Conservation (phyloP, 2,797 vertebrate species). For the Carapus acus region DNA sequence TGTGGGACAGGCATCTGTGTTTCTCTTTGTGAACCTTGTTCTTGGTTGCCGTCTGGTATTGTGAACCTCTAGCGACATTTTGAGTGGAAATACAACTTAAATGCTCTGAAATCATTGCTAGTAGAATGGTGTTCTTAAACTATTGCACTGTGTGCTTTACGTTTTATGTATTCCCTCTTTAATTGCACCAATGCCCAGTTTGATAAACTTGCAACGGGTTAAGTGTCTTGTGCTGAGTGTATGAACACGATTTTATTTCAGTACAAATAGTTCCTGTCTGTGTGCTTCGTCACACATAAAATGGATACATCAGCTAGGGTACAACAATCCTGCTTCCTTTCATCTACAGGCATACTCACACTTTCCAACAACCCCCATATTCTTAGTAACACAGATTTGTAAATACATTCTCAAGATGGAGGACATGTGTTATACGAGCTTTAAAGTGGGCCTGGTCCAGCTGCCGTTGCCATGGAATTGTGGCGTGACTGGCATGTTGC, state of each 20-base stretch:
- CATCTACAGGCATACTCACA: slow-evolving; percentile 32
- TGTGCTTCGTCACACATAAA: slow-evolving; percentile 30
- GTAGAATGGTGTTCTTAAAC: too few relatives aligned
- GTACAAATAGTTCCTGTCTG: not conserved
- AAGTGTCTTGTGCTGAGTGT: too few relatives aligned
- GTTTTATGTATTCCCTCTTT: too few relatives aligned
- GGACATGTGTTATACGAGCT: slow-evolving; percentile 28
- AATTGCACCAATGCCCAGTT: too few relatives aligned
- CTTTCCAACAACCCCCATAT: slow-evolving; percentile 6
- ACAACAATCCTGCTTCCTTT: slow-evolving; percentile 45
- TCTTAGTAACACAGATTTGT: slow-evolving; percentile 23
- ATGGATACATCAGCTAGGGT: slow-evolving; percentile 30
- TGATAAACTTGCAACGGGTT: too few relatives aligned
- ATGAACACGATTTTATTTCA: too few relatives aligned
- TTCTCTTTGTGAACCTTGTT: slow-evolving; percentile 37
- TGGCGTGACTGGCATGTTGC: slow-evolving; percentile 48
- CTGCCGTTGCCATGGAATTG: slow-evolving; percentile 55
- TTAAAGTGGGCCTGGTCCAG: slow-evolving; percentile 44
- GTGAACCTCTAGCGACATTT: too few relatives aligned
- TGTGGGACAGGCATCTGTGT: not conserved
- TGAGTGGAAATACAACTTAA: too few relatives aligned
- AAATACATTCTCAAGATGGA: slow-evolving; percentile 37
- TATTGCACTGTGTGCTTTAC: too few relatives aligned
- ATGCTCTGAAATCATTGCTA: too few relatives aligned
- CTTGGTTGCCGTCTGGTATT: slow-evolving; percentile 31